A percentile compares a stretch with the other conserved stretches of the same genome.
Conservation (phyloP, 35 echinoderm and acorn worm species). For the Stichopus chloronotus region DNA sequence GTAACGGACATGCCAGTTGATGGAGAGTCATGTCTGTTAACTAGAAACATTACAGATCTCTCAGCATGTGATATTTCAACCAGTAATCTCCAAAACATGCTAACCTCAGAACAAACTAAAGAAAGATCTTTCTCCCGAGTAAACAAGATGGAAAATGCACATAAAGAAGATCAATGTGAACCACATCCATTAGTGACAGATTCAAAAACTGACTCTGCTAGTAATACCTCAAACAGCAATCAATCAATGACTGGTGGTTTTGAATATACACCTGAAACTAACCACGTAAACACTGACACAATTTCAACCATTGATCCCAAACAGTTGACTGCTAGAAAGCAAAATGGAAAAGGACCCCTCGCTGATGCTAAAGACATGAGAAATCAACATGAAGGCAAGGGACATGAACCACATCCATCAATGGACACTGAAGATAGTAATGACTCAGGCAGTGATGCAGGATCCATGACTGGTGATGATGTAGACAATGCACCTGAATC, state of each 20-base stretch:
- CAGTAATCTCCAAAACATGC: no score
- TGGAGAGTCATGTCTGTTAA: no score
- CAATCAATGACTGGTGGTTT: background rate
- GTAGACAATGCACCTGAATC: slow-evolving; percentile 28
- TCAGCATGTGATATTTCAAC: no score
- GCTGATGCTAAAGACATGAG: background rate
- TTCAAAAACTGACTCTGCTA: no score
- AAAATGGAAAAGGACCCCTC: background rate
- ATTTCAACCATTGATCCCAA: background rate
- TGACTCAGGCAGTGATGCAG: background rate
- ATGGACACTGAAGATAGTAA: background rate
- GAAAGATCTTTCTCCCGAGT: no score
- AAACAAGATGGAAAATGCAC: no score
- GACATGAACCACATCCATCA: background rate
- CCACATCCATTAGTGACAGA: no score
- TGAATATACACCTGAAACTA: slow-evolving; percentile 22
- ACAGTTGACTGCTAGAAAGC: background rate
- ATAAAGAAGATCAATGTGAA: no score
- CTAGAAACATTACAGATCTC: no score
- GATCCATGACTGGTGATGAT: background rate
- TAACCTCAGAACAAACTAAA: no score
- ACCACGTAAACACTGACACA: background rate
- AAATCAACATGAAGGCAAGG: background rate
- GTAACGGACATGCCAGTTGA: no score
- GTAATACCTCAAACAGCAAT: no score